Evolutionary conservation across 2,888 invertebrate species (phyloP), one percentile per base, ranked within the genome.

Genomic region (Eurois occulta): DNA sequence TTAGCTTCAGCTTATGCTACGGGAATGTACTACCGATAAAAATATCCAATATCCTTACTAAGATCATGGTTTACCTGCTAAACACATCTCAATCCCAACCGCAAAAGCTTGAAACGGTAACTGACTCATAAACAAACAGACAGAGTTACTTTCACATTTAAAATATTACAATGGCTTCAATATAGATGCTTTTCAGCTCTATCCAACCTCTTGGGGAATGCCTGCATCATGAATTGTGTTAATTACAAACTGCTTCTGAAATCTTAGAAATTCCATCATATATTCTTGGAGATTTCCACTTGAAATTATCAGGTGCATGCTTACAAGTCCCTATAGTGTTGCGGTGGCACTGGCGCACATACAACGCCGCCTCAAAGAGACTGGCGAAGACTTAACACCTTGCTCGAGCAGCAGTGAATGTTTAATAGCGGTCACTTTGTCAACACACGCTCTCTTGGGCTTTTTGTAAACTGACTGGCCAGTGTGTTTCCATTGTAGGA

Each of bases 381-480:
- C 75, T 71, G 75, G 84, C 80, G 88, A 89, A 89, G 69, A 78
- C 80, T 92, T 92, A 93, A 93, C 94, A 94, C 94, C 93, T 93
- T 91, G 91, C 91, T 93, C 92, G 89, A 91, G 86, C 90, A 87
- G 90, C 93, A 91, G 90, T 95, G 93, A 94, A 95, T 94, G 94
- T 93, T 95, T 95, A 95, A 95, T 93, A 91, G 95, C 92, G 96
- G 96, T 96, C 96, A 96, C 96, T 96, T 96, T 96, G 95, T 91
- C 93, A 92, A 91, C 91, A 91, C 93, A 92, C 91, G 91, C 91
- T 93, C 95, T 94, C 95, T 66, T 86, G 89, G 93, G 95, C 90
- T 93, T 93, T 93, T 94, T 93, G 93, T 92, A 93, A 93, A 93
- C 91, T 92, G 90, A 92, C 90, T 92, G 87, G 66, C 77, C 70